A percentile compares a stretch with the other conserved stretches of the same genome.
Conservation (phyloP, 2,797 vertebrate genomes). For the Furcifer pardalis region DNA sequence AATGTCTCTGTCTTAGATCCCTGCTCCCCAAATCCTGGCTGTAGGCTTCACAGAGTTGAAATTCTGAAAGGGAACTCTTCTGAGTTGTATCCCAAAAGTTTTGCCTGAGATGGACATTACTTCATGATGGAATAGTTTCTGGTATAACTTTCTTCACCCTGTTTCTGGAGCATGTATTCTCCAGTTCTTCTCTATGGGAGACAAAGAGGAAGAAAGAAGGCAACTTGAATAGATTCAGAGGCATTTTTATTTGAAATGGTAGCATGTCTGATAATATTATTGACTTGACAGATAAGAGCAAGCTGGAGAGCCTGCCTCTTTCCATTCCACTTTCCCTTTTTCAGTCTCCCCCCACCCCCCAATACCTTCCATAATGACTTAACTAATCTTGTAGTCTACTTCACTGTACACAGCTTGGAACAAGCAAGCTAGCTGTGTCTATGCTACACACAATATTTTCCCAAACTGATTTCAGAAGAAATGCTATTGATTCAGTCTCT, state of each 20-base stretch:
- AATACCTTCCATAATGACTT: constrained; percentile 14
- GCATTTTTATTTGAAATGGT: neutral
- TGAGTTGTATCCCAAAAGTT: neutral
- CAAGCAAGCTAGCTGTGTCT: constrained; percentile 14
- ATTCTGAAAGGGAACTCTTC: too few species aligned
- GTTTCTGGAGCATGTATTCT: neutral
- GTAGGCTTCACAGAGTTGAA: too few species aligned
- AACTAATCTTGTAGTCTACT: constrained; percentile 18
- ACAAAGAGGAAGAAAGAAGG: too few species aligned
- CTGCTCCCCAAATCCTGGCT: too few species aligned
- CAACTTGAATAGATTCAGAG: neutral
- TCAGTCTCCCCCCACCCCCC: neutral
- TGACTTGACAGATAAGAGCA: neutral
- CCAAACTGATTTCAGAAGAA: constrained; percentile 30
- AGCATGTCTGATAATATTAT: neutral
- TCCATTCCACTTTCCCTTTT: neutral
- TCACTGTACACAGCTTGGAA: neutral
- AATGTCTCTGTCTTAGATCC: too few species aligned
- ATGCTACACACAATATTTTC: neutral
- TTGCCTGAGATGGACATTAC: neutral
- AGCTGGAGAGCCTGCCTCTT: neutral
- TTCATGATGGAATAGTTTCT: neutral
- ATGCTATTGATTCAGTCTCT: constrained; percentile 45
- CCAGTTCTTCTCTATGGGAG: neutral
- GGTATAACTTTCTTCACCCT: neutral